These are phyloP conservation scores for Zapus hudsonius DNA, from an alignment of 2,113 vertebrate genomes.

Conservation along the genomic window DNA sequence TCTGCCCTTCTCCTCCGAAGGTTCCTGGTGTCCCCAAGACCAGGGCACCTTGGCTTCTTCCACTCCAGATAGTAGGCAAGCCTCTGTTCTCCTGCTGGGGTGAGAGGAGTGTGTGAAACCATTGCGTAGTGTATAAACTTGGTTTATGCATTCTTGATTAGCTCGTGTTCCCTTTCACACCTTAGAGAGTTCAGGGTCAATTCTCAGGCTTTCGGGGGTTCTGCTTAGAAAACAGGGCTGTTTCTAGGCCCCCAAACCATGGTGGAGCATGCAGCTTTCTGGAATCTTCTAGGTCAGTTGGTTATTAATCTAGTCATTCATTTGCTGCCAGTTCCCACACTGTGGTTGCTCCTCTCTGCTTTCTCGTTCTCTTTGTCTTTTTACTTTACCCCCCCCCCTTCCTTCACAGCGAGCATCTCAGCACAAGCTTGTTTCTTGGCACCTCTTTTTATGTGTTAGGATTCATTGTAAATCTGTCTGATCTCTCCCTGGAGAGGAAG, in stretches of 20 bases:
- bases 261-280: neutral
- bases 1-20: neutral
- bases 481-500: neutral
- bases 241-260: neutral
- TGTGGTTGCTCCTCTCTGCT: neutral
- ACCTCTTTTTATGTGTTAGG: neutral
- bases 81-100: neutral
- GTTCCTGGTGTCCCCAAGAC: neutral
- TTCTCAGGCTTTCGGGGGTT: neutral
- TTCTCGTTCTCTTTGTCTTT: constrained; percentile 1
- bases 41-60: neutral
- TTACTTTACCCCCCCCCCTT: neutral
- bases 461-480: constrained; percentile 25
- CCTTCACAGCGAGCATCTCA: neutral
- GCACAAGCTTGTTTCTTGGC: neutral
- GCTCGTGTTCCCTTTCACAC: neutral
- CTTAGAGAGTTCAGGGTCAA: neutral
- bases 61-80: neutral
- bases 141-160: neutral
- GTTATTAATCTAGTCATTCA: neutral
- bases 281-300: neutral
- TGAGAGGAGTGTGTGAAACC: neutral
- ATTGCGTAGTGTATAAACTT: neutral
- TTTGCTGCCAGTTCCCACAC: neutral
- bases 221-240: neutral